Conservation (phyloP, 2,888 invertebrate species). For the Lasiommata megera region DNA sequence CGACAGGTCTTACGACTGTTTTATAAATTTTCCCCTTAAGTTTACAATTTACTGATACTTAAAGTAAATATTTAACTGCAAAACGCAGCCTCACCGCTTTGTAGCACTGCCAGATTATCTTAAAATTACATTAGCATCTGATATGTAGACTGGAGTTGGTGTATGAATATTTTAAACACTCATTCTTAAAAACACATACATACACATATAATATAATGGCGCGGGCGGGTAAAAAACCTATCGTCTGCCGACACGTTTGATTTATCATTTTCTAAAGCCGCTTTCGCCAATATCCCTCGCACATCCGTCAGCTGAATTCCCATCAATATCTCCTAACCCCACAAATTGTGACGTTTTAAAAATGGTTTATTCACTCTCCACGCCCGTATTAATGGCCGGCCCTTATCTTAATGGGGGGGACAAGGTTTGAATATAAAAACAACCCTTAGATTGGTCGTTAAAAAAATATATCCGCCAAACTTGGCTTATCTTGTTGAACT, state of each 20-base stretch:
- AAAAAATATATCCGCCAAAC: slow-evolving; percentile 10
- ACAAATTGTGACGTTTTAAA: slow-evolving; percentile 14
- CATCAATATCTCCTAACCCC: slow-evolving; percentile 8
- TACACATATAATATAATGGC: no score
- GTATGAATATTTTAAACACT: no score
- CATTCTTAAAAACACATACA: no score
- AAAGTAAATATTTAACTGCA: no score
- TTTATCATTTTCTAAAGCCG: slow-evolving; percentile 11
- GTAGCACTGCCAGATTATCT: no score
- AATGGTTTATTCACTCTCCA: slow-evolving; percentile 17
- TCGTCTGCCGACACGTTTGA: neutral
- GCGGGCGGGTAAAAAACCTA: neutral
- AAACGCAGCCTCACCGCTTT: no score
- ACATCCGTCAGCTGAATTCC: slow-evolving; percentile 3
- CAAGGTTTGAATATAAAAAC: slow-evolving; percentile 46
- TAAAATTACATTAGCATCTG: no score
- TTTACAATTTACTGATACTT: no score
- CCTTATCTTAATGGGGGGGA: slow-evolving; percentile 47
- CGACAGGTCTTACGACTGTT: no score
- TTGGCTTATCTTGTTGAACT: slow-evolving; percentile 1
- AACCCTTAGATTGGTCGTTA: slow-evolving; percentile 33
- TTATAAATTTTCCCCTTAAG: no score
- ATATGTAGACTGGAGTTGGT: no score
- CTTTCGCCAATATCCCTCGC: slow-evolving; percentile 8
- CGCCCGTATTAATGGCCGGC: slow-evolving; percentile 50